Percentiles rank a stretch among this genome's conserved stretches.
Conservation (phyloP, 2,888 invertebrate genomes). For the Drosophila multiciliata region DNA sequence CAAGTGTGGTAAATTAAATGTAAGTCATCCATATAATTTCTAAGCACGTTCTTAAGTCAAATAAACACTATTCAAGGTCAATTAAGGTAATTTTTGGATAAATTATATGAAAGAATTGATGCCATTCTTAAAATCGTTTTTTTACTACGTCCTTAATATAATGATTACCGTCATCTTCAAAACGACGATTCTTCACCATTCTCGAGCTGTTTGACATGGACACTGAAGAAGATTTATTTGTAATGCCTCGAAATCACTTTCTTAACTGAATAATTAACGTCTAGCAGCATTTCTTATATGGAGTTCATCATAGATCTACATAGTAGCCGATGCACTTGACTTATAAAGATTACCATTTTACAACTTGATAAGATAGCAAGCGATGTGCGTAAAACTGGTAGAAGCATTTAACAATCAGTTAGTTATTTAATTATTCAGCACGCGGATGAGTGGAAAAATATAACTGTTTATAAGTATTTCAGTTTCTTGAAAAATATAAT, state of each 20-base stretch:
- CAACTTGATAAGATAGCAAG: constrained; percentile 37
- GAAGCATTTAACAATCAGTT: constrained; percentile 1
- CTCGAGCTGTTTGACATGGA: constrained; percentile 29
- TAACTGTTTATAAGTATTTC: not conserved
- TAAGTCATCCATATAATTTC: not conserved
- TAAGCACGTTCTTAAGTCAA: not conserved
- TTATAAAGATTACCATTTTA: constrained; percentile 9
- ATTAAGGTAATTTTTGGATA: not conserved
- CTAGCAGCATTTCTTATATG: constrained; percentile 29
- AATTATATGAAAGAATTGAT: not conserved
- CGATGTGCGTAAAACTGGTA: constrained; percentile 6
- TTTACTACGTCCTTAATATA: not conserved
- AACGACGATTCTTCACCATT: constrained; percentile 82
- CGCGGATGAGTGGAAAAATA: not conserved
- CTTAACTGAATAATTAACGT: constrained; percentile 27
- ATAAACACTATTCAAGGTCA: not conserved
- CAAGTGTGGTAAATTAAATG: not conserved
- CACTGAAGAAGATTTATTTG: not conserved
- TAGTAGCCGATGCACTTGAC: not conserved
- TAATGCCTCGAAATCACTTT: not conserved
- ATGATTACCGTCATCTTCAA: constrained; percentile 75
- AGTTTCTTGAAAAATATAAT: constrained; percentile 2
- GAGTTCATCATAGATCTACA: not conserved
- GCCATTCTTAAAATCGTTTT: not conserved
- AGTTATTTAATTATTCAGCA: constrained; percentile 3